phyloP scores from a whole-genome alignment of 2,888 invertebrate genomes.

The Yponomeuta cagnagella region DNA sequence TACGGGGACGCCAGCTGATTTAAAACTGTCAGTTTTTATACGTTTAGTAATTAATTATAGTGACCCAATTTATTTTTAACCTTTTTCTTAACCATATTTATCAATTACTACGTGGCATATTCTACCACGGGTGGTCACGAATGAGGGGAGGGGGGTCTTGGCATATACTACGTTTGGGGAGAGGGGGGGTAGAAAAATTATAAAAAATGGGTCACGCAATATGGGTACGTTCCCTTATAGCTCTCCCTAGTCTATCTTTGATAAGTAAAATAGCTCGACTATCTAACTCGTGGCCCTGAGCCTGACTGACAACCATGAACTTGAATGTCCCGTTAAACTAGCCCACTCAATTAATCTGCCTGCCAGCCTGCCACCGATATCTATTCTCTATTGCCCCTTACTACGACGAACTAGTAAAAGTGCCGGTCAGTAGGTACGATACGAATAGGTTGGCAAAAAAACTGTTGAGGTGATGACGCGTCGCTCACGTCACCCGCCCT shows the following conservation, averaged over 20 bases:
- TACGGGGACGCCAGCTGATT: too few species aligned
- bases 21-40: too few species aligned
- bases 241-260: neutral
- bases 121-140: too few species aligned
- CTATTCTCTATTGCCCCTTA: neutral
- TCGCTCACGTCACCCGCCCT: constrained; percentile 38
- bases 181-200: too few species aligned
- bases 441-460: constrained; percentile 4
- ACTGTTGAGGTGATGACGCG: constrained; percentile 4
- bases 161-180: too few species aligned
- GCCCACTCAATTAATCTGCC: neutral
- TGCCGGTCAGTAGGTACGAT: neutral
- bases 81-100: too few species aligned
- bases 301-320: neutral
- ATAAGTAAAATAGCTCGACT: neutral
- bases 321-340: constrained; percentile 1
- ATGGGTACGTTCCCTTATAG: neutral
- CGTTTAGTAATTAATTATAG: too few species aligned
- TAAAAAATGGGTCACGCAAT: too few species aligned
- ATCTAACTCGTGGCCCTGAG: neutral
- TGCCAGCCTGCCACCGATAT: neutral
- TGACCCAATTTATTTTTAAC: too few species aligned
- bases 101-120: too few species aligned
- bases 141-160: too few species aligned
- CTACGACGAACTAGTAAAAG: neutral